Percentiles rank a stretch among this genome's conserved stretches.
phyloP scores from a whole-genome alignment of 2,113 vertebrate genomes.

The Pterocles gutturalis region DNA sequence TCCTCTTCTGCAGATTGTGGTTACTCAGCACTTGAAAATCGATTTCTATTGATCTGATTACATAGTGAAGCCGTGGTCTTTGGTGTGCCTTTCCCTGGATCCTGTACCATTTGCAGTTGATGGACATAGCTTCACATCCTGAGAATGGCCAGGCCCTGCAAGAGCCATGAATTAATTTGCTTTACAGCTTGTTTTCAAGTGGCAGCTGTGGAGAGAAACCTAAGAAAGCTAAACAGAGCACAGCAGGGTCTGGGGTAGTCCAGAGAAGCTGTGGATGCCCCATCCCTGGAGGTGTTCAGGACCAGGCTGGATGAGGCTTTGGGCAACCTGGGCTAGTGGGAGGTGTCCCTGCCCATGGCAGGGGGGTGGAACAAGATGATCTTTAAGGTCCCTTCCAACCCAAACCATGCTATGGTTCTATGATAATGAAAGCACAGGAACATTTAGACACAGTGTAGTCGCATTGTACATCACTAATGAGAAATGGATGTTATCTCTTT shows the following conservation, averaged over 20 bases:
- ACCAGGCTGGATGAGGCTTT: too few relatives aligned
- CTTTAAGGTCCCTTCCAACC: too few relatives aligned
- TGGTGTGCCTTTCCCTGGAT: background rate
- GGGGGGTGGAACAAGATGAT: too few relatives aligned
- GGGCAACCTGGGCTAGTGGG: too few relatives aligned
- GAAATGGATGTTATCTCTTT: background rate
- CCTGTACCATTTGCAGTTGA: background rate
- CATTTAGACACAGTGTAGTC: background rate
- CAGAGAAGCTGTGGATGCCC: background rate
- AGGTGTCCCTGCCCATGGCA: too few relatives aligned
- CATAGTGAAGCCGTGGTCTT: background rate
- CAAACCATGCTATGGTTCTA: too few relatives aligned
- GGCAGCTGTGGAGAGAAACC: background rate
- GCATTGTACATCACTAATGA: background rate
- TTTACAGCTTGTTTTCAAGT: background rate
- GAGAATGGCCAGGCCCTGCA: background rate
- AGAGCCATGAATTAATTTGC: background rate
- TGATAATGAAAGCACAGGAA: background rate
- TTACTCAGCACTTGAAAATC: conserved; percentile 17
- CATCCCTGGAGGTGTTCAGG: too few relatives aligned
- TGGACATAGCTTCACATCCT: background rate
- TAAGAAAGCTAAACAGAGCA: background rate
- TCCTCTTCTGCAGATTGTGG: background rate
- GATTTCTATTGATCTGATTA: background rate
- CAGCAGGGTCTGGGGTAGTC: background rate